Conservation (phyloP, 2,113 vertebrate species). For the Xiphophorus couchianus region DNA sequence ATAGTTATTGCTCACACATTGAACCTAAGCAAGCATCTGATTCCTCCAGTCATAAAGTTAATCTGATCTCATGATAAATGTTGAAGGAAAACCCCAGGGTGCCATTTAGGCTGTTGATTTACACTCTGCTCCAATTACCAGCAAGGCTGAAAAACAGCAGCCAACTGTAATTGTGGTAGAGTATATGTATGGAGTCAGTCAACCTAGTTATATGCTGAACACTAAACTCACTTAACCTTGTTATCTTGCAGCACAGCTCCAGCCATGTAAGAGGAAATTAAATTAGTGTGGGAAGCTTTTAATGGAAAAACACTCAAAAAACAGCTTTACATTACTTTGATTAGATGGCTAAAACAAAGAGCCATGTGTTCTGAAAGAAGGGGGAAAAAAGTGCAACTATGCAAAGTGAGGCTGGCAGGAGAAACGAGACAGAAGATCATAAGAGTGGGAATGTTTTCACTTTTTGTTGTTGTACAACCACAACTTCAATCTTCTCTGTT, state of each 20-base stretch:
- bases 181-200: conserved; percentile 65
- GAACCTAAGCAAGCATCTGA: conserved; percentile 57
- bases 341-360: conserved; percentile 46
- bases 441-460: neutral
- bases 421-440: conserved; percentile 12
- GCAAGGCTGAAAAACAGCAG: conserved; percentile 68
- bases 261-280: conserved; percentile 63
- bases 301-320: conserved; percentile 56
- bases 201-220: conserved; percentile 56
- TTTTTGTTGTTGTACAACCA: conserved; percentile 1
- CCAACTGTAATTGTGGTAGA: conserved; percentile 61
- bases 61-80: conserved; percentile 80
- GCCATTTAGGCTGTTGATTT: conserved; percentile 76
- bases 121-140: conserved; percentile 76
- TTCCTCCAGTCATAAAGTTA: conserved; percentile 66
- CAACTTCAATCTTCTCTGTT: neutral
- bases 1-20: conserved; percentile 45
- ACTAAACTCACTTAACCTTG: conserved; percentile 74
- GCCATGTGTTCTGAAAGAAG: conserved; percentile 12
- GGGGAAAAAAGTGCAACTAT: conserved; percentile 7
- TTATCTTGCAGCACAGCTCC: conserved; percentile 61
- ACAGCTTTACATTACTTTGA: conserved; percentile 58
- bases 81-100: conserved; percentile 74
- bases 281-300: conserved; percentile 63
- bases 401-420: conserved; percentile 6